These are phyloP conservation scores for Vimba vimba DNA, from an alignment of 2,113 vertebrate species.

Conservation along the genomic window DNA sequence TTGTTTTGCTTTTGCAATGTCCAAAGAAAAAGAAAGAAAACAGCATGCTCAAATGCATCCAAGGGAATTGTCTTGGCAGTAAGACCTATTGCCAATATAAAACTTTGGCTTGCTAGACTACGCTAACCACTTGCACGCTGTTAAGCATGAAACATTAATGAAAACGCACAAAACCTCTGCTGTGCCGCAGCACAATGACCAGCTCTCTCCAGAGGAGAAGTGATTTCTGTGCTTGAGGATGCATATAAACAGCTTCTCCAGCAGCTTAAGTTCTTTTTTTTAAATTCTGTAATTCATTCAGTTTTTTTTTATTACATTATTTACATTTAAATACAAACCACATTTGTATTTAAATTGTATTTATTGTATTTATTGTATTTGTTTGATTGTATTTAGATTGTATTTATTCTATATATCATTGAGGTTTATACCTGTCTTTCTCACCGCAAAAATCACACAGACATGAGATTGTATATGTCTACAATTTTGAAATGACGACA, in stretches of 20 bases:
- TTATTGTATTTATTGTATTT: no score
- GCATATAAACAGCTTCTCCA: conserved; percentile 10
- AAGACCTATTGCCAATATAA: conserved; percentile 58
- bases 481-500: neutral
- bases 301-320: neutral
- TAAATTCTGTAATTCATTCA: neutral
- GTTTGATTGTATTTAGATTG: no score
- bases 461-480: neutral
- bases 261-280: neutral
- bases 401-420: neutral
- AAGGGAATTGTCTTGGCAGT: conserved; percentile 57
- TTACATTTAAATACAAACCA: neutral
- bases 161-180: conserved; percentile 32
- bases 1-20: conserved; percentile 42
- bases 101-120: conserved; percentile 49
- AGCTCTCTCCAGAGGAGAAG: conserved; percentile 17
- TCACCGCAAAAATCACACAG: neutral
- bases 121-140: conserved; percentile 38
- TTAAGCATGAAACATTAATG: conserved; percentile 58
- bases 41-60: conserved; percentile 43
- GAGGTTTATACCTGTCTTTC: neutral
- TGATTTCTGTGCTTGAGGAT: conserved; percentile 9
- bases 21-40: conserved; percentile 52
- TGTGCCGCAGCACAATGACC: conserved; percentile 15
- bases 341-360: neutral